Evolutionary conservation across 2,888 invertebrate genomes (phyloP), one percentile per base, ranked within the genome.

Genomic region (Machimus atricapillus): DNA sequence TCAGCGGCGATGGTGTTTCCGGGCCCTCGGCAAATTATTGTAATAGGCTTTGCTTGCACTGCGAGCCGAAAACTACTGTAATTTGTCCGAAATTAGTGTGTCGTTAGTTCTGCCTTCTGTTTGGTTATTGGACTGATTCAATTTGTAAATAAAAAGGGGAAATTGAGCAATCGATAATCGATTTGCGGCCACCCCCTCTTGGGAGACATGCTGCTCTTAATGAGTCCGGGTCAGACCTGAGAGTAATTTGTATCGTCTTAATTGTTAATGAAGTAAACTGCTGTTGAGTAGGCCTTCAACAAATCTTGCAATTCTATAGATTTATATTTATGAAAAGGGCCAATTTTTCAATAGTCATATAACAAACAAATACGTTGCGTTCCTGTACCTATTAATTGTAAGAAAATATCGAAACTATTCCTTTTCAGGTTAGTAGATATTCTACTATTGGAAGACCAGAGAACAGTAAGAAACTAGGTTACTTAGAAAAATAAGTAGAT

Each of bases 21-120:
- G 56, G 43, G 23, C 52, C 46, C 52, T 9, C 37, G 9, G 58
- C 82, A 82, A 82, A 82, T 82, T 56, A 37, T n/a, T 58, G 82
- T 82, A 82, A 66, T 82, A 56, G 56, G 27, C 82, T 66, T 37
- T 81, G 56, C 34, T 81, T 81, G 81, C 56, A 81, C 19, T 82
- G 37, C 40, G 19, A 37, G n/a, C 82, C 82, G 58, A 66, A 82
- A 82, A 58, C 37, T 31, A 37, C 40, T 66, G 37, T 82, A 82
- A 82, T 82, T 82, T 82, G 37, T 27, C 82, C 82, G n/a, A 82
- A 82, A 82, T 82, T 82, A 82, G 34, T 82, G 19, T 82, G 56
- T 82, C 52, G 27, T 79, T 79, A 58, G 58, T 82, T 82, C 46
- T 31, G 81, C 46, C 66, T 12, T 8, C 81, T 81, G 76, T 76